Evolutionary conservation across 2,113 vertebrate genomes (phyloP), one percentile per base, ranked within the genome.

Genomic region (Arothron firmamentum): DNA sequence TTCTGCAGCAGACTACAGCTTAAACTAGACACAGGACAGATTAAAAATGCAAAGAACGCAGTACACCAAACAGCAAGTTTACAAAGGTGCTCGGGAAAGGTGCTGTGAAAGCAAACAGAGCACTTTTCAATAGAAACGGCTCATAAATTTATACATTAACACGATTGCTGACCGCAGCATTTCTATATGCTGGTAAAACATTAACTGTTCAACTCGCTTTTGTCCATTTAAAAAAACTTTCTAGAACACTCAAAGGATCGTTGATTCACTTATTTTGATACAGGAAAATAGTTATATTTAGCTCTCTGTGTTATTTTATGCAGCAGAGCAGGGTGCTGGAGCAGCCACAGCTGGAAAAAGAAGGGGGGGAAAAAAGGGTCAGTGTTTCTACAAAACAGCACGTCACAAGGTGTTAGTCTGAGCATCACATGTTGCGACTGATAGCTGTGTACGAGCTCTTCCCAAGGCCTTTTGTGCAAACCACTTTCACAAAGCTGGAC

Each of bases 61-160:
- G 42, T 78, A 50, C 61, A 66, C 63, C 65, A 61, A 28, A 56
- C 52, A 9, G 34, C 46, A 45, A 57, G 62, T 31, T 49, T 43
- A 56, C 59, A 19, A 23, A 31, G 3, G 52, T 18, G 60, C 19
- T 23, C 10, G 15, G 62, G 17, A 10, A 38, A 31, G 3, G 52
- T 18, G 60, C 18, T 7, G 7, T 14, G 62, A 14, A 11, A 38
- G 66, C 72, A 70, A 74, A 57, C 42, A 49, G 52, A 52, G 64
- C 61, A 42, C 31, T 72, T 49, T 48, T 43, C 43, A 62, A 60
- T 46, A 65, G 21, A n/a, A 69, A 75, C 42, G 52, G 57, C 60
- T 69, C 80, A 85, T 87, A 70, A 81, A 76, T 54, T 74, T 84
- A 74, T 71, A 62, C 75, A 56, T 46, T 43, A 64, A 70, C 77